Base-by-base conservation (phyloP, 2,113 vertebrate species). In the Regulus satrapa region DNA sequence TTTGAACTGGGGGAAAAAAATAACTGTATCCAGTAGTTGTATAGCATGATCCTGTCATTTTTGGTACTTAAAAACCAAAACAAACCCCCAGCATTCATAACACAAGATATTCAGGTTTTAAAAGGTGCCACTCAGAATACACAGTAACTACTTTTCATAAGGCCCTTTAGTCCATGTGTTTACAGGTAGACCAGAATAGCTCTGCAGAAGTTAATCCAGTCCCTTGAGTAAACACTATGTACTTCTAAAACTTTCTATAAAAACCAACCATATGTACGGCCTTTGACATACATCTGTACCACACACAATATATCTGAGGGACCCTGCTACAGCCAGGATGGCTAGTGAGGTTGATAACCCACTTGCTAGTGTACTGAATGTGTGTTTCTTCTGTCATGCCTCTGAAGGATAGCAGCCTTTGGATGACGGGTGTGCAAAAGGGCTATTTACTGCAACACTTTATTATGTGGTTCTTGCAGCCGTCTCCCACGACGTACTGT, bases 171-270 rank as follows among this genome's bases (percentile, higher is more conserved):
- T 69, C 38, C 36, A 7, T 68, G 62, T 96, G 68, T 94, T 97
- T 97, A 94, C 58, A 87, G 90, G 92, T 94, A 80, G 84, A 88
- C 94, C 87, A 92, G 94, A 95, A 92, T 91, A 82, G 76, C 94
- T 93, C 95, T 83, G 56, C 89, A 84, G 91, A 95, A 93, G 58
- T 95, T 92, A 92, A 68, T 56, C 55, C 61, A 77, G 91, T 91
- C 74, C 46, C 34, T 83, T 85, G 71, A 92, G 54, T 91, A 96
- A 97, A 97, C 84, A 93, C 38, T 55, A 77, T 40, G 63, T 81
- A 29, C 48, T 86, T 67, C 88, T 76, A 74, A 94, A 92, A 66
- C 80, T 67, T 76, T 89, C 88, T 91, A 10, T 89, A 82, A 92
- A 94, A 96, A 95, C 84, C 41, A 55, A 10, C 49, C 13, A 5